Base-by-base conservation (phyloP, 2,113 vertebrate genomes). In the Oncorhynchus tshawytscha region DNA sequence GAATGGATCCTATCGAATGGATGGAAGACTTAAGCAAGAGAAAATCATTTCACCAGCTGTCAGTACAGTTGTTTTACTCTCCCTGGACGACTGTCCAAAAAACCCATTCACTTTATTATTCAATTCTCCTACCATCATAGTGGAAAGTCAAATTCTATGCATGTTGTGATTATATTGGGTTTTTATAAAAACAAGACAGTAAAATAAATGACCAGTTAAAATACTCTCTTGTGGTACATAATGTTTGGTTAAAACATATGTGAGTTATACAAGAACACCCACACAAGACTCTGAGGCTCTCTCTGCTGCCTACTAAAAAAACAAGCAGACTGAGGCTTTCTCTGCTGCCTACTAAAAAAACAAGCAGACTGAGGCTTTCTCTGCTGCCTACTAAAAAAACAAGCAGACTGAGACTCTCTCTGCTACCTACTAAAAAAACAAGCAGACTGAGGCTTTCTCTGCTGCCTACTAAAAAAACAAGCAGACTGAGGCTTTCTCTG, bases 201-300 rank as follows among this genome's bases (percentile, higher is more conserved):
- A 39, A 49, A 49, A 39, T 24, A 67, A 81, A 84, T 57, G 22
- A 34, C 51, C 62, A 18, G 22, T 70, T 25, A 27, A 75, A 51
- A 67, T 16, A 77, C 76, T 77, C 72, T 81, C 24, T 74, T 45
- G 70, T 82, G 78, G 77, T 72, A 64, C 45, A 73, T 77, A 81
- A 82, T 75, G 74, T 71, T 79, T 25, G 76, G 79, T 81, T 86
- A 59, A 75, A 86, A 85, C 83, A 87, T 82, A 68, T 83, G 76
- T 78, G 77, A 60, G 78, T 89, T 90, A 85, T 59, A 86, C 83
- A 89, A 89, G 73, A 82, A 87, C 86, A 60, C 88, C 89, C 83
- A 89, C 84, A 73, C 82, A 65, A 25, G 64, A 69, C 78, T 13
- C 49, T 70, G 5, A 24, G 80, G 74, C 82, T 48, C 39, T 48